phyloP scores from a whole-genome alignment of 2,113 vertebrate species.

The pig (Sus scrofa) region DNA sequence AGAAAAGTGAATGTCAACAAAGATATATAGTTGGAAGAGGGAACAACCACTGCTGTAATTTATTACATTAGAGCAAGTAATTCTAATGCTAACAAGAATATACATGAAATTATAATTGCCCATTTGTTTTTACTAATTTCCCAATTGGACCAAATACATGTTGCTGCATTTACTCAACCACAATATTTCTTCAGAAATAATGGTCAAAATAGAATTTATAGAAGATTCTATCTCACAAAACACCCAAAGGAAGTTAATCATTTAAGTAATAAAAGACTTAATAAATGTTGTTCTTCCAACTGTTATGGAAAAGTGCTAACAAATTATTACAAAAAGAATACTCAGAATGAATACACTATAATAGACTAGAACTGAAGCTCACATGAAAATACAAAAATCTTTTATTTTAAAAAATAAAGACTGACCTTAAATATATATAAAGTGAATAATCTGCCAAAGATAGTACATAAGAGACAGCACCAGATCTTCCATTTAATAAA shows the following conservation, averaged over 20 bases:
- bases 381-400: not conserved
- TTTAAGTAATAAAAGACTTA: not conserved
- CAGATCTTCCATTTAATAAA: not conserved
- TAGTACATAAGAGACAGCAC: not conserved
- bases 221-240: not conserved
- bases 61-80: not conserved
- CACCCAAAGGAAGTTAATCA: not conserved
- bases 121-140: conserved; percentile 3
- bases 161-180: conserved; percentile 17
- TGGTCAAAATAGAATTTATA: not conserved
- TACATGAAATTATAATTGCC: not conserved
- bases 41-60: not conserved
- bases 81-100: conserved; percentile 29
- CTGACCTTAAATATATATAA: not conserved
- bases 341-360: not conserved
- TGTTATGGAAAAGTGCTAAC: not conserved
- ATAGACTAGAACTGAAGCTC: not conserved
- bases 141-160: not conserved
- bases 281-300: not conserved
- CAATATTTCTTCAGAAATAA: conserved; percentile 22
- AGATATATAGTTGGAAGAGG: not conserved
- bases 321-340: conserved; percentile 1
- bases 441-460: not conserved
- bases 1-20: not conserved
- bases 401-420: conserved; percentile 38